A percentile compares a stretch with the other conserved stretches of the same genome.
These are phyloP conservation scores for Rhizomys pruinosus DNA, from an alignment of 2,113 vertebrate genomes.

Conservation along the genomic window DNA sequence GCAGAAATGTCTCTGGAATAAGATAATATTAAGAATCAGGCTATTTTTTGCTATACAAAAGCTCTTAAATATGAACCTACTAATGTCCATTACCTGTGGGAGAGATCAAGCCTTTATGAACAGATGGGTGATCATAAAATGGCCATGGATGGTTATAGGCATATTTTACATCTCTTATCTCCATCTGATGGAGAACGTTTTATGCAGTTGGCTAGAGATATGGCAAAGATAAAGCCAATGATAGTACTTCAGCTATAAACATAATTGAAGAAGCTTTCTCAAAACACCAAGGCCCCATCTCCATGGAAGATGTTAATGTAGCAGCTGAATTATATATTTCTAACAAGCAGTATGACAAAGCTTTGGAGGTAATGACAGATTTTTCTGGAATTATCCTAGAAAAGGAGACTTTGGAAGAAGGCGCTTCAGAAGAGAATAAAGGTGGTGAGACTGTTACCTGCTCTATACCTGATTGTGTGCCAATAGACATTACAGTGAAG, in stretches of 20 bases:
- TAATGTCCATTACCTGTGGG: slow-evolving; percentile 98
- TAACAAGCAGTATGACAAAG: slow-evolving; percentile 92
- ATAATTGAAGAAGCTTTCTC: slow-evolving; percentile 94
- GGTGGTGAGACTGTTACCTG: slow-evolving; percentile 88
- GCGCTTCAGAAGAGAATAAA: slow-evolving; percentile 76
- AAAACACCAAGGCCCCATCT: slow-evolving; percentile 93
- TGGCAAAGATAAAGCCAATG: slow-evolving; percentile 98
- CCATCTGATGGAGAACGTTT: slow-evolving; percentile 95
- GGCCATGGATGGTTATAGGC: slow-evolving; percentile 98
- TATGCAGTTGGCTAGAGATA: slow-evolving; percentile 97
- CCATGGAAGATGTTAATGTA: slow-evolving; percentile 95
- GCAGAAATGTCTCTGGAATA: slow-evolving; percentile 98
- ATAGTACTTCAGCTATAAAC: slow-evolving; percentile 92
- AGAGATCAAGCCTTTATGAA: slow-evolving; percentile 95
- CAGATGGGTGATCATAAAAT: slow-evolving; percentile 96
- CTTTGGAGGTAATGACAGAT: slow-evolving; percentile 91
- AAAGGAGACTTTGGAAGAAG: slow-evolving; percentile 80
- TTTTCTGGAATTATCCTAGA: slow-evolving; percentile 89
- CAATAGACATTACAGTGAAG: slow-evolving; percentile 96
- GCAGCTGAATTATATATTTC: slow-evolving; percentile 95
- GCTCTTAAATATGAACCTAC: slow-evolving; percentile 96
- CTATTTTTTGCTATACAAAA: slow-evolving; percentile 97
- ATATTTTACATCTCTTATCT: slow-evolving; percentile 94
- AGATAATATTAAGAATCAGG: slow-evolving; percentile 97
- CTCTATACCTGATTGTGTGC: slow-evolving; percentile 91